Percentiles rank a stretch among this genome's conserved stretches.
These are phyloP conservation scores for Mugil cephalus DNA, from an alignment of 2,113 vertebrate genomes.

Conservation along the genomic window DNA sequence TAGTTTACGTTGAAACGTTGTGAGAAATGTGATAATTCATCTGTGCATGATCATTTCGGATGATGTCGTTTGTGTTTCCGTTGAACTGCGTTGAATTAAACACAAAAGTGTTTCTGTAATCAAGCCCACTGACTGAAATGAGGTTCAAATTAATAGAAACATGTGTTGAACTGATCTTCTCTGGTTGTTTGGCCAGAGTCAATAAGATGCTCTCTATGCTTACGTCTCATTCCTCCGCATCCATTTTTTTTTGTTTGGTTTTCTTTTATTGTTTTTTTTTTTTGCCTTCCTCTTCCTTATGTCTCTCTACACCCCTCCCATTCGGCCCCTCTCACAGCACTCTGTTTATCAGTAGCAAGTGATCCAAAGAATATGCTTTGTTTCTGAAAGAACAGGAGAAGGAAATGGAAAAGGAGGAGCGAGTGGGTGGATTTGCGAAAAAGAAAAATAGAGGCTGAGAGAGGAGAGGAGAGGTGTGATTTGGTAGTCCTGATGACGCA, in stretches of 20 bases:
- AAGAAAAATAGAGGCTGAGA: slow-evolving; percentile 60
- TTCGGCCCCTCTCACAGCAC: slow-evolving; percentile 48
- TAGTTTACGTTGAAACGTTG: no score
- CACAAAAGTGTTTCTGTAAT: no score
- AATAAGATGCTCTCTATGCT: neutral
- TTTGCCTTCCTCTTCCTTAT: slow-evolving; percentile 16
- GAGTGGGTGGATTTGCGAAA: slow-evolving; percentile 75
- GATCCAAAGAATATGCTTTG: slow-evolving; percentile 78
- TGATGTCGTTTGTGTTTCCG: no score
- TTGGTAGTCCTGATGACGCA: slow-evolving; percentile 61
- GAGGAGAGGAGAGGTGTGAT: slow-evolving; percentile 73
- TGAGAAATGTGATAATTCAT: no score
- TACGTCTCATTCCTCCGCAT: neutral
- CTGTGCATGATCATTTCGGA: no score
- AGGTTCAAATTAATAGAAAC: no score
- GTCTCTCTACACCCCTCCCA: slow-evolving; percentile 35
- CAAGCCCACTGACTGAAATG: no score
- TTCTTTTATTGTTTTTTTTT: slow-evolving; percentile 7
- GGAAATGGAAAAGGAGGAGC: slow-evolving; percentile 51
- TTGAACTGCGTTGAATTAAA: no score
- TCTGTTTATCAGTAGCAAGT: slow-evolving; percentile 66
- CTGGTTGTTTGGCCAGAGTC: neutral
- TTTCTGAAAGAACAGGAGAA: slow-evolving; percentile 69
- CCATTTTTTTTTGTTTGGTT: slow-evolving; percentile 4
- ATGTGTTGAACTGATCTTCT: neutral